Evolutionary conservation across 2,797 vertebrate species (phyloP), one percentile per base, ranked within the genome.

Genomic region (Pogoniulus pusillus): DNA sequence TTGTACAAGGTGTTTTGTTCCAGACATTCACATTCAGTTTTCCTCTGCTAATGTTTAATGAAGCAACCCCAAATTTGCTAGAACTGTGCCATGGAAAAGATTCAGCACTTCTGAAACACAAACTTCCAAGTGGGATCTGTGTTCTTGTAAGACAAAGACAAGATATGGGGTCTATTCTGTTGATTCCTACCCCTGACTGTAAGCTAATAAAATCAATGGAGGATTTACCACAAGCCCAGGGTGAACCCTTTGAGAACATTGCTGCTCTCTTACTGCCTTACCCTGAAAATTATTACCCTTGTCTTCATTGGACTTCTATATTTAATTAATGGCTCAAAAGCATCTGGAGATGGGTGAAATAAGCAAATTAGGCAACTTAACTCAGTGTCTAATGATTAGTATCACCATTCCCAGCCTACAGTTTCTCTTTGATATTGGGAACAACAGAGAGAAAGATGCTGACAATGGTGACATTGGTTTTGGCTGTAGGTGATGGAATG

Each of bases 251-350:
- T 73, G 66, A 90, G 63, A 87, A 39, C 24, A 64, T 9, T 73
- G 66, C 18, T 87, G 43, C 29, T 39, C 69, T 60, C 74, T 58
- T 34, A 74, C n/a, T 77, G 69, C 79, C 87, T 87, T 85, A 83
- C 82, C 79, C 79, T 93, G 85, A 81, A 95, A 93, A 93, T 94
- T 8, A 93, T 71, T 60, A 85, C 64, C 73, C 47, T 82, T 20
- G 6, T 55, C 29, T 89, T 89, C 85, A 63, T 26, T 89, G 32
- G 60, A 22, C n/a, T 91, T 54, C 91, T 76, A 22, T 29, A 73
- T 62, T 76, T 95, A 95, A 95, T 95, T 95, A 95, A 86, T 71
- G 49, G 57, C 68, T 95, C 68, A 91, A 94, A 92, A 94, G 60
- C 71, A 83, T 51, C 64, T 82, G 80, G 60, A 91, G 77, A 93